A percentile compares a stretch with the other conserved stretches of the same genome.
Evolutionary conservation across 2,888 invertebrate genomes (phyloP).

Genomic region (Apamea monoglypha): DNA sequence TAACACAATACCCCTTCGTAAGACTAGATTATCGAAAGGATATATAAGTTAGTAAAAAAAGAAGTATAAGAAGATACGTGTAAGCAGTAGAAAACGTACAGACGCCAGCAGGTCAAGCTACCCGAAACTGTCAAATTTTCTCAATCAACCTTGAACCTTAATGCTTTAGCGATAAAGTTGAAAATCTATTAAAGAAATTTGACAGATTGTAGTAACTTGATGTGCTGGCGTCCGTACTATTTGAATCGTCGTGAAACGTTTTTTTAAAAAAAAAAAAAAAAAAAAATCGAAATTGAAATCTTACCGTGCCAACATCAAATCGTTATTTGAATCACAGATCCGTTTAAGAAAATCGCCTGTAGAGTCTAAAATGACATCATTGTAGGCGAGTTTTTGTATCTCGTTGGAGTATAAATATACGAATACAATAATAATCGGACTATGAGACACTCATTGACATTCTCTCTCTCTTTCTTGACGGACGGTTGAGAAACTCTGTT

Average conservation of each 20-base stretch:
- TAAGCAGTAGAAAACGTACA: not conserved
- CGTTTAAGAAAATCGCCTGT: not conserved
- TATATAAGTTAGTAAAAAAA: not conserved
- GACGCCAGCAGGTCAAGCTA: no score
- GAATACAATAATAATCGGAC: not conserved
- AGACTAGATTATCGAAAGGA: not conserved
- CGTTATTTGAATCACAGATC: not conserved
- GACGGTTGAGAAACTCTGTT: not conserved
- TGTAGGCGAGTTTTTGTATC: not conserved
- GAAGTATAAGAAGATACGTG: not conserved
- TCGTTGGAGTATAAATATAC: no score
- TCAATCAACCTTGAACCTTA: no score
- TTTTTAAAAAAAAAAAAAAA: no score
- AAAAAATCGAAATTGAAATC: not conserved
- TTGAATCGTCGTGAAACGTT: no score
- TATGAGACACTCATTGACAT: no score
- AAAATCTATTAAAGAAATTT: no score
- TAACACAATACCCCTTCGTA: not conserved
- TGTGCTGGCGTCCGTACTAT: no score
- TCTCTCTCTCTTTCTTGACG: not conserved
- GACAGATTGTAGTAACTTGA: no score
- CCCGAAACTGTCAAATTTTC: no score
- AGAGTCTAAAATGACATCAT: not conserved
- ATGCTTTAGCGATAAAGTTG: no score
- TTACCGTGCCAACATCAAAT: not conserved